Evolutionary conservation across 2,888 invertebrate genomes (phyloP).

Genomic region (Drosophila tanythrix): DNA sequence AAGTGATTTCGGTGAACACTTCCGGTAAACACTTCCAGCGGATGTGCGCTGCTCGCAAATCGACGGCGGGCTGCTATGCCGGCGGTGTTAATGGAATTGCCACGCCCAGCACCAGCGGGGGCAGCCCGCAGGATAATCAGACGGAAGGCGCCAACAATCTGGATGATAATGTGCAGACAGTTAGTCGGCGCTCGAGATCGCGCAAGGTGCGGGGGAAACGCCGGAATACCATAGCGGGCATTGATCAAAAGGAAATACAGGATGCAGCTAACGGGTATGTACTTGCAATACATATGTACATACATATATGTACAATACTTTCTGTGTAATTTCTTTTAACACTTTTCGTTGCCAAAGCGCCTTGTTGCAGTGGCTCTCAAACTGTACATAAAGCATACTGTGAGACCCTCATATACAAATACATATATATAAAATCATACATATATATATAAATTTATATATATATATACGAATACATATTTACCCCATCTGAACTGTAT

Average conservation of each 20-base stretch:
- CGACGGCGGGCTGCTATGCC: conserved; percentile 86
- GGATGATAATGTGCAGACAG: conserved; percentile 87
- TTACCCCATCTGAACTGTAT: conserved; percentile 18
- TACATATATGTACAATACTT: neutral
- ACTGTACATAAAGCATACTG: conserved; percentile 49
- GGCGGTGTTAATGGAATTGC: conserved; percentile 43
- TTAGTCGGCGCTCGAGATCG: conserved; percentile 89
- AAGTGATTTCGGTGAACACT: conserved; percentile 95
- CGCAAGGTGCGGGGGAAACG: conserved; percentile 92
- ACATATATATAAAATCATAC: conserved; percentile 24
- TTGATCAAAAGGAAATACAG: conserved; percentile 95
- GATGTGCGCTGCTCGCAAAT: conserved; percentile 94
- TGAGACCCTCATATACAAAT: conserved; percentile 26
- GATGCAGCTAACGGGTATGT: conserved; percentile 94
- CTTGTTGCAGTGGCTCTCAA: conserved; percentile 52
- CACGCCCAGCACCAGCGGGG: conserved; percentile 61
- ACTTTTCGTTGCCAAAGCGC: conserved; percentile 45
- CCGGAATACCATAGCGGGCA: conserved; percentile 95
- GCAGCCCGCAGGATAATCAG: conserved; percentile 69
- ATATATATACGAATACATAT: neutral
- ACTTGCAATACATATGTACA: neutral
- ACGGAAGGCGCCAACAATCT: conserved; percentile 81
- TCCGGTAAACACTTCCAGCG: conserved; percentile 95
- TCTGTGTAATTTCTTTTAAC: conserved; percentile 28
- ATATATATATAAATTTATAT: conserved; percentile 8